Base-by-base conservation (phyloP, 2,113 vertebrate species). In the Tyrannus savana region DNA sequence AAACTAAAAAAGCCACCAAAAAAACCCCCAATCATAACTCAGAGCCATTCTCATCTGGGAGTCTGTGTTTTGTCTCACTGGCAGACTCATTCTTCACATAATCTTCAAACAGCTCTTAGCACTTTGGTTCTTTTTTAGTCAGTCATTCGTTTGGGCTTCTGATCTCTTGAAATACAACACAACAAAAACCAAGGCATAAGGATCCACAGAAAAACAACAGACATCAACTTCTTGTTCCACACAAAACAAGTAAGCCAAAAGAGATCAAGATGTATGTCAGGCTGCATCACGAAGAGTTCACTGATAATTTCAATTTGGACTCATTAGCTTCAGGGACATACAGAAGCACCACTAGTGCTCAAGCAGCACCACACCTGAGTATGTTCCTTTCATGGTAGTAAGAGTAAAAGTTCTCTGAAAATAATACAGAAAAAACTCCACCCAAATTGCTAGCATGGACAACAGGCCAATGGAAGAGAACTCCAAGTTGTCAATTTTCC, bases 271-370 rank as follows among this genome's bases (percentile, higher is more conserved):
- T 19, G 8, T 28, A 71, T 1, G 2, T 39, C 35, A 74, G 56
- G 39, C 25, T 66, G 44, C 28, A 39, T 47, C 41, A 67, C 24
- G n/a, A 81, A 59, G 22, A 42, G 35, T 67, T 87, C 62, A 52
- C 35, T 37, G 24, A 39, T 87, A 41, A 63, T 14, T 6, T 74
- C 30, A 25, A 1, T 50, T 59, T 42, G 23, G 39, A 49, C 44
- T 78, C 14, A 22, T 31, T 33, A 50, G 49, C 37, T 3, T 5
- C 24, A 50, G 30, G 18, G 35, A 67, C 23, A 49, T 44, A 41
- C 0, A 2, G 66, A 67, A 89, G 27, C 39, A 63, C 8, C 31
- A n/a, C 22, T 3, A 56, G 30, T 0, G 0, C 24, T 93, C 41
- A 63, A 56, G 49, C 25, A 89, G 15, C 49, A 44, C 16, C 23